These are phyloP conservation scores for Aegotheles bennettii DNA, from an alignment of 2,113 vertebrate genomes.

Conservation along the genomic window DNA sequence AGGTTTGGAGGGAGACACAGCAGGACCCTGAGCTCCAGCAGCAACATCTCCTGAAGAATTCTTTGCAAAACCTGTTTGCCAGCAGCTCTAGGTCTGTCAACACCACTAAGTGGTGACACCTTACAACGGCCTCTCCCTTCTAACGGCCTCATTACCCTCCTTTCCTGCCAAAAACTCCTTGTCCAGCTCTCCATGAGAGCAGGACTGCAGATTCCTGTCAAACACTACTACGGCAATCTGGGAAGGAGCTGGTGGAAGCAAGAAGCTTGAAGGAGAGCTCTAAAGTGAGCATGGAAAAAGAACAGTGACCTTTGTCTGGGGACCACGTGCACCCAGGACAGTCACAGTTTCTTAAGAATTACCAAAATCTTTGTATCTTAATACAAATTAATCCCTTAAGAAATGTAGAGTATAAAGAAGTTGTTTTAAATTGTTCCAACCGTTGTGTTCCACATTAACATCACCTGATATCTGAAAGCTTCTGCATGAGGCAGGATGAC, in stretches of 20 bases:
- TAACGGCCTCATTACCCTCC: fast-evolving
- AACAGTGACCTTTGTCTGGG: not conserved
- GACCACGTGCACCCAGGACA: not conserved
- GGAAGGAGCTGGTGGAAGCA: not conserved
- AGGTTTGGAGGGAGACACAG: not conserved
- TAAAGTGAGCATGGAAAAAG: fast-evolving
- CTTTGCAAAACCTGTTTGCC: not conserved
- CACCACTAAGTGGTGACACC: fast-evolving
- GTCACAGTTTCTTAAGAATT: not conserved
- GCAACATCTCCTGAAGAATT: not conserved
- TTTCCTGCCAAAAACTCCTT: not conserved
- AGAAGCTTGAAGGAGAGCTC: not conserved
- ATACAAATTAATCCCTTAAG: not conserved
- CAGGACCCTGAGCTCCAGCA: not conserved
- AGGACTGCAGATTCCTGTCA: not conserved
- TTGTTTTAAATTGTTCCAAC: not conserved
- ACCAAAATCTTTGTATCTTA: not conserved
- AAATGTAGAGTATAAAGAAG: not conserved
- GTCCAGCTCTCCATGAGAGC: not conserved
- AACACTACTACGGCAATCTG: fast-evolving
- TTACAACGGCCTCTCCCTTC: not conserved
- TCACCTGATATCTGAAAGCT: not conserved
- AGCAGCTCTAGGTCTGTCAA: not conserved
- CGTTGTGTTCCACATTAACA: too few relatives aligned
- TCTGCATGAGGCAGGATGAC: not conserved